Conservation (phyloP, 2,888 invertebrate species). For the Syritta pipiens region DNA sequence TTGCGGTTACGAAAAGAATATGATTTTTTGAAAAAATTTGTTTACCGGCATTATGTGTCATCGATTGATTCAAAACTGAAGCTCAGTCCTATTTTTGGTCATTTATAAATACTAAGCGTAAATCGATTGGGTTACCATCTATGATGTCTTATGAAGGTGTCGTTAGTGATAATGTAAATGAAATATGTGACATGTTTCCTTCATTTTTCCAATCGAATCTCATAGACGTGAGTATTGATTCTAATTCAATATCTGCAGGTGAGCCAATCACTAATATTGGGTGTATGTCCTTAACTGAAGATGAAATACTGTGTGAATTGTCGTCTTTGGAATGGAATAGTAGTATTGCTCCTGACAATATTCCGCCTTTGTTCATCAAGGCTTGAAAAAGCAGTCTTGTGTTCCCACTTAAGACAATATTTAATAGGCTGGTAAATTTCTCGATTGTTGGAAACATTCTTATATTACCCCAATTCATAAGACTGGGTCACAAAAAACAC, state of each 20-base stretch:
- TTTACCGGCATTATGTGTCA: neutral
- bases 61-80: too few relatives aligned
- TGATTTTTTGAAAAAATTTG: neutral
- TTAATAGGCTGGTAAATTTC: neutral
- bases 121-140: too few relatives aligned
- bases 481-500: neutral
- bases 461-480: constrained; percentile 1
- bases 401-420: neutral
- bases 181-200: too few relatives aligned
- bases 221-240: too few relatives aligned
- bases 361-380: neutral
- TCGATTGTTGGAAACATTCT: neutral
- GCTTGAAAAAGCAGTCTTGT: neutral
- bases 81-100: too few relatives aligned
- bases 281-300: constrained; percentile 10
- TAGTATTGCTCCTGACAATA: neutral
- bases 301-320: neutral
- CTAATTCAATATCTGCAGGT: too few relatives aligned
- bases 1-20: neutral
- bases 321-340: neutral
- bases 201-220: too few relatives aligned
- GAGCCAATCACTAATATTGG: too few relatives aligned
- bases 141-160: too few relatives aligned
- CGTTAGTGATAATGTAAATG: too few relatives aligned
- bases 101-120: too few relatives aligned